Evolutionary conservation across 2,113 vertebrate genomes (phyloP).

Genomic region (Aegithalos caudatus): DNA sequence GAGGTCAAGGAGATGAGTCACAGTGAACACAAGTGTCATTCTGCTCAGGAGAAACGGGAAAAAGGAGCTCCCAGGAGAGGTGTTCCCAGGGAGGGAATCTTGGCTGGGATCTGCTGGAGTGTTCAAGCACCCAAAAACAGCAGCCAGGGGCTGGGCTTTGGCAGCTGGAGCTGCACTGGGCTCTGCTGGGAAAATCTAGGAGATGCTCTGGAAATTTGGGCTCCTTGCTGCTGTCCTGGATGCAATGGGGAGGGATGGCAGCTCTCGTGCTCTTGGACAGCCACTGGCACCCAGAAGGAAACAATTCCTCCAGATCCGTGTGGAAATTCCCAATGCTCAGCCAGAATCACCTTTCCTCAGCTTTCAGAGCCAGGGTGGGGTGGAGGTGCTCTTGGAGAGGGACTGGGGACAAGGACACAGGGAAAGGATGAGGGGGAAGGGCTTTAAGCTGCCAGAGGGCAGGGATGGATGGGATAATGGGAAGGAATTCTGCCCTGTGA

Average conservation of each 20-base stretch:
- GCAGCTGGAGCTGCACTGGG: neutral
- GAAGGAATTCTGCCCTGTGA: neutral
- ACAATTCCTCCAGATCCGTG: accelerated
- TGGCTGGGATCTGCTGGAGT: neutral
- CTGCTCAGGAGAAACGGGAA: slow-evolving; percentile 19
- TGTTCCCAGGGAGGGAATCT: neutral
- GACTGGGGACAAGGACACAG: neutral
- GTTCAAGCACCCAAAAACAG: neutral
- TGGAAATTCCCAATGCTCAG: accelerated
- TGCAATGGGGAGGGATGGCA: too few relatives aligned
- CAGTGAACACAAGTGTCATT: slow-evolving; percentile 47
- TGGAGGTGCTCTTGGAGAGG: neutral
- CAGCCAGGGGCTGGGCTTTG: neutral
- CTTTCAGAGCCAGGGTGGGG: accelerated
- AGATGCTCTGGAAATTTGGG: neutral
- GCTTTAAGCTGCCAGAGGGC: accelerated
- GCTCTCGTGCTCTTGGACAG: neutral
- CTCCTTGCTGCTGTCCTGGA: neutral
- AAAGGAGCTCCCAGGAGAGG: neutral
- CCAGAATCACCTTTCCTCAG: neutral
- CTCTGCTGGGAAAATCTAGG: neutral
- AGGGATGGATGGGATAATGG: accelerated
- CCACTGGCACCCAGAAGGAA: neutral
- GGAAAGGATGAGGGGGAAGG: neutral
- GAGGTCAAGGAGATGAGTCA: slow-evolving; percentile 67